Base-by-base conservation (phyloP, 2,113 vertebrate genomes). In the Misgurnus mizolepis region DNA sequence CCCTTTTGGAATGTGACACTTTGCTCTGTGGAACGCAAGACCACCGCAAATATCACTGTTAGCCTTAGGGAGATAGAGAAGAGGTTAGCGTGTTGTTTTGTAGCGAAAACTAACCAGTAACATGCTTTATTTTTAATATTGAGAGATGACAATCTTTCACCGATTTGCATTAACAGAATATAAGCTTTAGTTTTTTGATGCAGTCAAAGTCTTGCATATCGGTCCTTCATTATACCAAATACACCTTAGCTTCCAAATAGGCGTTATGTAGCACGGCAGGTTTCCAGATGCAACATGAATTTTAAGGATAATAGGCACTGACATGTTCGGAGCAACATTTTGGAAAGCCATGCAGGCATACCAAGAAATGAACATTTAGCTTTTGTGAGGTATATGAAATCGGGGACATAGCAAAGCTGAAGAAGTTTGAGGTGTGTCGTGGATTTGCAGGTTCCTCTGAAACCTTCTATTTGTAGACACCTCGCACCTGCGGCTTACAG, bases 381-480 rank as follows among this genome's bases (percentile, higher is more conserved):
- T 45, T 5, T 45, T 45, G 8, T 45, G 43, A 45, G 1, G 9
- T 50, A 11, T 50, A 34, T 34, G 27, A 34, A 34, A 34, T 34
- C 1, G 27, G 27, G 27, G 27, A 34, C 27, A 34, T 34, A 68
- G 43, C 84, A 89, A 86, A 87, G 89, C 88, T 85, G 87, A 91
- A 90, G 89, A 91, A 89, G 40, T 74, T 53, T 12, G 65, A 80
- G 80, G 86, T 89, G 87, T 87, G 87, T 41, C 64, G 87, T 66
- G 74, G 87, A 86, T 89, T 88, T 89, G 88, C 85, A 27, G 86
- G 88, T 88, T 87, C 88, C 88, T 88, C 87, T 79, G 83, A 89
- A 91, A 89, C 55, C 18, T 87, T 86, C 90, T 92, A 91, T 92
- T 93, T 92, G 87, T 86, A 83, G 90, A 84, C 88, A 75, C 88